These are phyloP conservation scores for Danaus plexippus DNA, from an alignment of 1,140 invertebrate genomes.

Conservation along the genomic window DNA sequence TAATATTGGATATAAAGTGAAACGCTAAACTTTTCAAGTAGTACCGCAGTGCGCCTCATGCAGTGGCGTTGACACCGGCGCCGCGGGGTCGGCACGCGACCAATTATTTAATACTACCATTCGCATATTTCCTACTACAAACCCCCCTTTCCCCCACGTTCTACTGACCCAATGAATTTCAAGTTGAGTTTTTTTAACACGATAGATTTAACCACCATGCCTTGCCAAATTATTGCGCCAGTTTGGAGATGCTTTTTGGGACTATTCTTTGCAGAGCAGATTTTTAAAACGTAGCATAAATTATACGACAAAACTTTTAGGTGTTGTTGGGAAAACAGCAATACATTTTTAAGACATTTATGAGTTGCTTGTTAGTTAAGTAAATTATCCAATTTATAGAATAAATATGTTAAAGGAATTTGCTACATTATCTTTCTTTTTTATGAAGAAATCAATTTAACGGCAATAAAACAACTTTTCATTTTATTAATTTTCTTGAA, in stretches of 20 bases:
- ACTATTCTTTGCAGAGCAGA: not conserved
- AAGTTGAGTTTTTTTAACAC: constrained; percentile 19
- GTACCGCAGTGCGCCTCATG: constrained; percentile 25
- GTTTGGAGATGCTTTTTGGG: constrained; percentile 2
- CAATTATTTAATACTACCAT: constrained; percentile 33
- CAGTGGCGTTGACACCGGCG: constrained; percentile 24
- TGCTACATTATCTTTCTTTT: too few relatives aligned
- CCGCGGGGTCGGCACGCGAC: constrained; percentile 25
- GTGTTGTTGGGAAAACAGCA: not conserved
- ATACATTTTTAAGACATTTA: too few relatives aligned
- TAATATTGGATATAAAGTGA: constrained; percentile 10
- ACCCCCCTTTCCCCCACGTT: constrained; percentile 15
- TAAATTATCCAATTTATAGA: too few relatives aligned
- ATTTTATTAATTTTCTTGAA: too few relatives aligned
- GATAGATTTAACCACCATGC: constrained; percentile 17
- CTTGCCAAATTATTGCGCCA: constrained; percentile 11
- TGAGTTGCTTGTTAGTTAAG: too few relatives aligned
- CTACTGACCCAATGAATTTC: constrained; percentile 32
- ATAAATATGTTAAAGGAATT: too few relatives aligned
- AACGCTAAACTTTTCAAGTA: constrained; percentile 15
- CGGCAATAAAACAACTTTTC: too few relatives aligned
- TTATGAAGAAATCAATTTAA: too few relatives aligned
- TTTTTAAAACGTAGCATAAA: not conserved
- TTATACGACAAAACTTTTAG: not conserved
- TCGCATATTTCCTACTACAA: constrained; percentile 35